A percentile compares a stretch with the other conserved stretches of the same genome.
Conservation (phyloP, 2,888 invertebrate species). For the Sycophila texana region DNA sequence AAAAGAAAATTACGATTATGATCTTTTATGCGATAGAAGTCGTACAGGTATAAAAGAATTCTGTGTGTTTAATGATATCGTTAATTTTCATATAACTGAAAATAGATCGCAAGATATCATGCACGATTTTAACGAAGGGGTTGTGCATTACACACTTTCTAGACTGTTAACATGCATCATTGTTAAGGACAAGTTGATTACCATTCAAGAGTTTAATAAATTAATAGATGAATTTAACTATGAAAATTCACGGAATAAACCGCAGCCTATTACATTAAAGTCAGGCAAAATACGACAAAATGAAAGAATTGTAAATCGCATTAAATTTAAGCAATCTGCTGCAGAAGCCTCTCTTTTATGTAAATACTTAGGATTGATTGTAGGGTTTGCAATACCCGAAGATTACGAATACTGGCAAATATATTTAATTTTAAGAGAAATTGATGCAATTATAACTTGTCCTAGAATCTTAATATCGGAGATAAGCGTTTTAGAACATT, state of each 20-base stretch:
- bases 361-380: slow-evolving; percentile 50
- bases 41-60: slow-evolving; percentile 47
- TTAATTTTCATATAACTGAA: slow-evolving; percentile 50
- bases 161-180: no score
- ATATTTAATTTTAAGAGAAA: slow-evolving; percentile 42
- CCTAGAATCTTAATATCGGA: slow-evolving; percentile 43
- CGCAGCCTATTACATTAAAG: slow-evolving; percentile 11
- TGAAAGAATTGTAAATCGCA: neutral
- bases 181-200: no score
- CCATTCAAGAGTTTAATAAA: neutral
- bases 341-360: slow-evolving; percentile 49
- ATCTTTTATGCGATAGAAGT: no score
- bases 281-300: slow-evolving; percentile 10
- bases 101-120: slow-evolving; percentile 51
- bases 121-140: slow-evolving; percentile 49
- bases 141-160: slow-evolving; percentile 15
- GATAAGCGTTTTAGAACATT: slow-evolving; percentile 17
- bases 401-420: slow-evolving; percentile 51
- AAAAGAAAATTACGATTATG: slow-evolving; percentile 29
- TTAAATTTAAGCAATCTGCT: slow-evolving; percentile 51
- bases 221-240: slow-evolving; percentile 39
- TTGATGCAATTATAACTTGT: slow-evolving; percentile 44
- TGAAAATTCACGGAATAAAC: slow-evolving; percentile 32
- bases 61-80: slow-evolving; percentile 51
- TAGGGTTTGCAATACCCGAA: slow-evolving; percentile 37